Base-by-base conservation (phyloP, 1,140 invertebrate genomes). In the Rhynchophorus ferrugineus region DNA sequence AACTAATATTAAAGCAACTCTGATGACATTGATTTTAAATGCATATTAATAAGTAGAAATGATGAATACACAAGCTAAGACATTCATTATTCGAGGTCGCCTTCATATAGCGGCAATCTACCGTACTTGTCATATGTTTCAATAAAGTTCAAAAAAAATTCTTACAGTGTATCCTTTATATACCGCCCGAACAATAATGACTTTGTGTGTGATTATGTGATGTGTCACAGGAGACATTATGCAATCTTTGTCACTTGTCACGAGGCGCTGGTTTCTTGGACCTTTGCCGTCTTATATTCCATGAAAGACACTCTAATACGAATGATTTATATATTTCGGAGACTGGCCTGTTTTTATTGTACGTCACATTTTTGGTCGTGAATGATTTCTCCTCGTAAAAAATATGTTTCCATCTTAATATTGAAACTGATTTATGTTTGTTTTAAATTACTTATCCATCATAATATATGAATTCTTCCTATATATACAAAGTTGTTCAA, bases 131-230 rank as follows among this genome's bases (percentile, higher is more conserved):
- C 59, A 54, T 54, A 55, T 59, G 49, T 53, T 46, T 46, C 14
- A 41, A 24, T 46, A 54, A 55, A 50, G 41, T 6, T 13, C 5
- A 38, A 54, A 61, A 59, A 61, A 50, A 52, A 43, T 14, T 17
- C 34, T 49, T 20, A 60, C 54, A 59, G 57, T 57, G 52, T 57
- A 45, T 57, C 56, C 60, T 56, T 59, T 61, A 60, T 60, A 41
- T 52, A 19, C 16, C 21, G 21, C 3, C 17, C 47, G 48, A 51
- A 62, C 60, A 62, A 62, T 58, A 58, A 52, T 34, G 55, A 56
- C 43, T 50, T 59, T 62, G 60, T 62, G 38, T 62, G 56, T 56
- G 50, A 56, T 62, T 60, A 53, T 60, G 53, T 62, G 60, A 62
- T 60, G 60, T 62, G 60, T 62, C 58, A 60, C 60, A 60, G 46